Base-by-base conservation (phyloP, 2,797 vertebrate genomes). In the Scolopax rusticola region DNA sequence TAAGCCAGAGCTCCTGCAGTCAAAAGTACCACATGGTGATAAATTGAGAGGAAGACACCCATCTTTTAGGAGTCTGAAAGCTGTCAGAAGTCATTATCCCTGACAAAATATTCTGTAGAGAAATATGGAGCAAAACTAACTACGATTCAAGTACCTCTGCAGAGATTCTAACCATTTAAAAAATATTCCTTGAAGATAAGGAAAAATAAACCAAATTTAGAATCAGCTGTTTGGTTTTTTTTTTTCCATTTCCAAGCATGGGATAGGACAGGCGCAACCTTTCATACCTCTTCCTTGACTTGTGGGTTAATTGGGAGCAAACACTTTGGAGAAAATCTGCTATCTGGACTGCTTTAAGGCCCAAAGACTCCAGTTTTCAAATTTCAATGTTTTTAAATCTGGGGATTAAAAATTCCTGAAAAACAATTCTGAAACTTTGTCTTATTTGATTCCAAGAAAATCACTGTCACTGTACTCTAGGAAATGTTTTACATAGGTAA, bases 91-190 rank as follows among this genome's bases (percentile, higher is more conserved):
- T 27, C 15, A 23, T 50, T 41, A 36, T 20, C 3, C 15, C 7
- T 18, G 12, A 53, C 9, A 74, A 54, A 76, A 69, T 3, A 5
- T 7, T 73, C 32, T 40, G 8, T 19, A 41, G 7, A 56, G 15
- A 6, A 82, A n/a, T 54, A 36, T 7, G 7, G 12, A 81, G 38
- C 16, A 87, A 65, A 83, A 5, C 0, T 1, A n/a, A 15, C 11
- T 48, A 45, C 7, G 1, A 4, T 56, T 61, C 16, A 76, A 93
- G 9, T 23, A 60, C 2, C 4, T 45, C 21, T 69, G n/a, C 12
- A 82, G 27, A 78, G 1, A 9, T 67, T 8, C 4, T 41, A 8
- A 7, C 0, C 7, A 48, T 27, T 89, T 51, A 3, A 2, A 2
- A 73, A 68, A 23, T 13, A 15, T 12, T 54, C 4, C 73, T 32